A percentile compares a stretch with the other conserved stretches of the same genome.
phyloP scores from a whole-genome alignment of 2,888 invertebrate species.

The Lomographa bimaculata region DNA sequence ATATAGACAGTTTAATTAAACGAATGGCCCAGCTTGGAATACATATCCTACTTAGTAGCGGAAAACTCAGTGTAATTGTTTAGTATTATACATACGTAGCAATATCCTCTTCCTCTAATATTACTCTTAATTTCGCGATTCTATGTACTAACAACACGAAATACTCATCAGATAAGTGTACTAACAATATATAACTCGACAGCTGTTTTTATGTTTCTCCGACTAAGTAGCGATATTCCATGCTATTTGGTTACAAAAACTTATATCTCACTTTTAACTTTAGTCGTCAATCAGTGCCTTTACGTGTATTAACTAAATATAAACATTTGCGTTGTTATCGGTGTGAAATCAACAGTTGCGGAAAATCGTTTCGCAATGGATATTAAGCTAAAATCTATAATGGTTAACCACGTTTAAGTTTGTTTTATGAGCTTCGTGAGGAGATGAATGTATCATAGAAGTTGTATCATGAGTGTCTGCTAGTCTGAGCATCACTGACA shows the following conservation, averaged over 20 bases:
- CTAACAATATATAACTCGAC: no score
- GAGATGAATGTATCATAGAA: conserved; percentile 28
- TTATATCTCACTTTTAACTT: conserved; percentile 29
- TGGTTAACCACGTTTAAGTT: conserved; percentile 22
- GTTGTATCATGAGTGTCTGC: conserved; percentile 67
- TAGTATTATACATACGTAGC: no score
- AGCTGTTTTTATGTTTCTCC: not conserved
- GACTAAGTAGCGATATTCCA: conserved; percentile 4
- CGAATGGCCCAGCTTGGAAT: conserved; percentile 3
- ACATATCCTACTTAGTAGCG: conserved; percentile 5
- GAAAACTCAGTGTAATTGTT: no score
- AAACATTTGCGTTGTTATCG: conserved; percentile 34
- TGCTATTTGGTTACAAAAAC: conserved; percentile 18
- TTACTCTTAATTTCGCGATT: no score
- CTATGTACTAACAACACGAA: no score
- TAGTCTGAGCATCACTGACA: conserved; percentile 83
- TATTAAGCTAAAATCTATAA: conserved; percentile 17
- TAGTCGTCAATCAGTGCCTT: conserved; percentile 53
- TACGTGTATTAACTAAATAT: conserved; percentile 39
- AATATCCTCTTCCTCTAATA: no score
- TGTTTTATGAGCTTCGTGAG: conserved; percentile 25
- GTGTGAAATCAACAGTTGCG: conserved; percentile 25
- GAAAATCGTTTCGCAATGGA: conserved; percentile 20
- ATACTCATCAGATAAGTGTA: no score
- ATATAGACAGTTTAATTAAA: conserved; percentile 9